These are phyloP conservation scores for Lathronympha strigana DNA, from an alignment of 2,888 invertebrate genomes.

Conservation along the genomic window DNA sequence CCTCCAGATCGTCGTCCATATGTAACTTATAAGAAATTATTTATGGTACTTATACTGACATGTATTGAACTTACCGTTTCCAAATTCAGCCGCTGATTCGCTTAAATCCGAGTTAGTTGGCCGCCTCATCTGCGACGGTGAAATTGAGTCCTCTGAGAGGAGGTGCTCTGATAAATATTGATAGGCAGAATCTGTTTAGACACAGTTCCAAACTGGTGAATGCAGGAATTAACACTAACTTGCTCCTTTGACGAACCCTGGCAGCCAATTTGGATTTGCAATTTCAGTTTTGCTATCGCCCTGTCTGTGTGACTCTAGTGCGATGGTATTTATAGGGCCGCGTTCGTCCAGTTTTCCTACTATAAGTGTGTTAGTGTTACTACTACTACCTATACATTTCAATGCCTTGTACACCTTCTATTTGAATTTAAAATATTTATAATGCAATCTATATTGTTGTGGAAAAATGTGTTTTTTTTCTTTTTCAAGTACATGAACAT, in stretches of 20 bases:
- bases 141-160: constrained; percentile 44
- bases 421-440: no score
- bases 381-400: no score
- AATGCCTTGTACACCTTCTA: no score
- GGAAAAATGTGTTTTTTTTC: no score
- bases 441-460: no score
- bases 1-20: no score
- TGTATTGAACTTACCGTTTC: constrained; percentile 3
- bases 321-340: no score
- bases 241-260: constrained; percentile 59
- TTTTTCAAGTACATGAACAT: no score
- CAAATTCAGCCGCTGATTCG: not conserved
- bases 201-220: constrained; percentile 58
- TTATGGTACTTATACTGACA: not conserved
- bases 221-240: constrained; percentile 70
- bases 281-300: constrained; percentile 3
- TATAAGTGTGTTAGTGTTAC: no score
- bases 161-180: constrained; percentile 67
- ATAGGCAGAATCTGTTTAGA: constrained; percentile 56
- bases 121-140: constrained; percentile 16
- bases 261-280: constrained; percentile 26
- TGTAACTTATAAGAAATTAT: no score
- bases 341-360: no score
- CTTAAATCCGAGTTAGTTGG: constrained; percentile 13
- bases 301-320: not conserved